These are phyloP conservation scores for Aurelia coerulea DNA, from an alignment of 30 jellyfish, hydroid and myxozoan species.

Conservation along the genomic window DNA sequence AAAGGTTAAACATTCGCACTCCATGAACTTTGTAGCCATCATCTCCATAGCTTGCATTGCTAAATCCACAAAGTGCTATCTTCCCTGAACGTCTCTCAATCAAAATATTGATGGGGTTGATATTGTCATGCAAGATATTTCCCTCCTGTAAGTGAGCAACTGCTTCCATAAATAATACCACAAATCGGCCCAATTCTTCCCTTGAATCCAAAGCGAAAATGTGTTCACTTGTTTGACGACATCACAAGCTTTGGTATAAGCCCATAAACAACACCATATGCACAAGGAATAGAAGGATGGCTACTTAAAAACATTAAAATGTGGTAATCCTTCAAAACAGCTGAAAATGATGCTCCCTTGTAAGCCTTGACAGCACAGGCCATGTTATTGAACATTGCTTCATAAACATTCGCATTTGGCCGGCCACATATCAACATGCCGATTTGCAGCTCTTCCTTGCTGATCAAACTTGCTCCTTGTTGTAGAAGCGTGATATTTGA, in stretches of 20 bases:
- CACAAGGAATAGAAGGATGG: constrained; percentile 19
- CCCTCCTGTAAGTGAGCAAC: constrained; percentile 16
- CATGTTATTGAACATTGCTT: constrained; percentile 1
- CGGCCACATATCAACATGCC: constrained; percentile 9
- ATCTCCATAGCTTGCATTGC: constrained; percentile 22
- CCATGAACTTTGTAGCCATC: constrained; percentile 15
- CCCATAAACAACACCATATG: constrained; percentile 11
- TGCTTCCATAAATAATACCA: background rate
- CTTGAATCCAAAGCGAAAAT: background rate
- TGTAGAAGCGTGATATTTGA: background rate
- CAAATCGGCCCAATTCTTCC: constrained; percentile 18
- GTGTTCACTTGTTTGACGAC: background rate
- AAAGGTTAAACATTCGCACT: no score
- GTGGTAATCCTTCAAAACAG: constrained; percentile 7
- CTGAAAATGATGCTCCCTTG: constrained; percentile 21
- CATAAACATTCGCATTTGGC: constrained; percentile 17
- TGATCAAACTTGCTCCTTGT: constrained; percentile 12
- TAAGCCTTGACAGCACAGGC: constrained; percentile 10
- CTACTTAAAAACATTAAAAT: constrained; percentile 4
- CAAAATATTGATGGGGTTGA: constrained; percentile 6
- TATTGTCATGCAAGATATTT: background rate
- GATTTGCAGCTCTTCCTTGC: constrained; percentile 1
- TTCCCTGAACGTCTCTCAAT: background rate
- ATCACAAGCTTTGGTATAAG: constrained; percentile 12
- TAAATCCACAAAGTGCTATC: constrained; percentile 6